Evolutionary conservation across 1,140 invertebrate species (phyloP).

Genomic region (Oncopodura yosiiana): DNA sequence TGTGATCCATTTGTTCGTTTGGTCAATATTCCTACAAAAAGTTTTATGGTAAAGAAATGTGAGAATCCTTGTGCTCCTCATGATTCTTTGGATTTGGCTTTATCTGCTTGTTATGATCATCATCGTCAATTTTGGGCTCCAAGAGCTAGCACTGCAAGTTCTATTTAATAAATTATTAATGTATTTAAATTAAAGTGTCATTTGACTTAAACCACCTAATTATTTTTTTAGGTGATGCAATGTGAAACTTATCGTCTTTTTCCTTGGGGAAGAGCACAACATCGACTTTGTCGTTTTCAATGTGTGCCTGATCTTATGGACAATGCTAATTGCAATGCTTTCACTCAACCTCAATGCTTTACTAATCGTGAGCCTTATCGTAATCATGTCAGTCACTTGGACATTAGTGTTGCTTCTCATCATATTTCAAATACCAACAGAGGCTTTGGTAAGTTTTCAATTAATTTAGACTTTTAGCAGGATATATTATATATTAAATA

Average conservation of each 20-base stretch:
- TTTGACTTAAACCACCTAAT: constrained; percentile 8
- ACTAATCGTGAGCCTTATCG: constrained; percentile 27
- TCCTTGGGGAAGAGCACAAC: constrained; percentile 18
- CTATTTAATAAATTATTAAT: background rate
- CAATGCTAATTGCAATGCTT: background rate
- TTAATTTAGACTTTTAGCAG: background rate
- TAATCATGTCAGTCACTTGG: constrained; percentile 24
- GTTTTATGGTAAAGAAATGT: constrained; percentile 24
- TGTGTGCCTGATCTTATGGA: constrained; percentile 24
- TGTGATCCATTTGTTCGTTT: constrained; percentile 33
- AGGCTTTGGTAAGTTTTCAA: background rate
- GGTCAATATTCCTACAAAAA: constrained; percentile 27
- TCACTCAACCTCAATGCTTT: constrained; percentile 15
- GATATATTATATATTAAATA: background rate
- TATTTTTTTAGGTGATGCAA: constrained; percentile 31
- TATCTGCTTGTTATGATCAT: constrained; percentile 32
- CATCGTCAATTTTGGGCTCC: constrained; percentile 29
- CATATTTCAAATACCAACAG: constrained; percentile 31
- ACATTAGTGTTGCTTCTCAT: constrained; percentile 18
- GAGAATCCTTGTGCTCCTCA: constrained; percentile 29
- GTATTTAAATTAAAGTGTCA: constrained; percentile 3
- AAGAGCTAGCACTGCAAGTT: background rate
- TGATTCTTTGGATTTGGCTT: constrained; percentile 21
- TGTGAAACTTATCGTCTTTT: constrained; percentile 32
- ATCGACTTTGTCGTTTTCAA: constrained; percentile 20